Evolutionary conservation across 2,113 vertebrate genomes (phyloP).

Genomic region (Melanotaenia duboulayi): DNA sequence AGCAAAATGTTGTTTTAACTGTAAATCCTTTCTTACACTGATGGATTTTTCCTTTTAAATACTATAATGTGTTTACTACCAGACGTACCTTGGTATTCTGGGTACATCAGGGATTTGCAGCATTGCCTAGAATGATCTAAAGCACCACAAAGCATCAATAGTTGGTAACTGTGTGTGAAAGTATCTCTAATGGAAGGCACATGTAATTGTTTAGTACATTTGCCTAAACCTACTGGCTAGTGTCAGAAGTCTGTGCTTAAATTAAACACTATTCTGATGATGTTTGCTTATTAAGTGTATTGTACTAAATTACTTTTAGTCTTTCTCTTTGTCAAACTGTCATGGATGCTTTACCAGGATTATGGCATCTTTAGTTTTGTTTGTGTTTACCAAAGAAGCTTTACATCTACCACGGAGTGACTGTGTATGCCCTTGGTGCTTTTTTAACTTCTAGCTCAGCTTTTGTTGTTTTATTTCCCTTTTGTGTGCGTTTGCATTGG

Average conservation of each 20-base stretch:
- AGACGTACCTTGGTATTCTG: background rate
- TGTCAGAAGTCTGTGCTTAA: no score
- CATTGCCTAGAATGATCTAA: background rate
- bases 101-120: background rate
- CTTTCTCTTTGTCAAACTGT: background rate
- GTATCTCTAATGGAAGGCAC: background rate
- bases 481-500: constrained; percentile 18
- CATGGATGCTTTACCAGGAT: background rate
- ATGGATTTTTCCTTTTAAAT: background rate
- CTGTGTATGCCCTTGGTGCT: constrained; percentile 43
- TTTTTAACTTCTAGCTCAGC: constrained; percentile 48
- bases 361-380: constrained; percentile 20
- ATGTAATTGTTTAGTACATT: background rate
- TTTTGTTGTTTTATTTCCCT: constrained; percentile 53
- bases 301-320: background rate
- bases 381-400: constrained; percentile 22
- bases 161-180: background rate
- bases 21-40: background rate
- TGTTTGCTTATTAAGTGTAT: background rate
- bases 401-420: constrained; percentile 21
- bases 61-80: background rate
- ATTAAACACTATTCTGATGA: background rate
- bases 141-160: background rate
- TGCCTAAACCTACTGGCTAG: background rate
- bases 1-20: background rate